These are phyloP conservation scores for Montipora foliosa DNA, from an alignment of 64 coral and sea anemone genomes.

Conservation along the genomic window DNA sequence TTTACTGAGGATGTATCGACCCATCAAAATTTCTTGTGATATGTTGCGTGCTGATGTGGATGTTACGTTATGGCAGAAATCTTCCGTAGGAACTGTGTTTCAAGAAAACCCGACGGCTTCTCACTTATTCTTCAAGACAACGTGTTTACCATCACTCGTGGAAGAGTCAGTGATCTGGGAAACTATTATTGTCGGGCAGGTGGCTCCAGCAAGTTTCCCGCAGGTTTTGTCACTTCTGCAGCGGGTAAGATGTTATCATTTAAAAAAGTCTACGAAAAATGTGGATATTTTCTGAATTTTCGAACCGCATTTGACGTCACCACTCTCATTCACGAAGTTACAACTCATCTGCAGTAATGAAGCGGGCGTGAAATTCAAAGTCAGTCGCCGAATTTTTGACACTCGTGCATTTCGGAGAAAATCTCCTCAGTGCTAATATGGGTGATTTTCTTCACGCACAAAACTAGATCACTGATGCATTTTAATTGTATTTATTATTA, in stretches of 20 bases:
- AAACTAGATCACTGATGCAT: no score
- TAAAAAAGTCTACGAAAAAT: background rate
- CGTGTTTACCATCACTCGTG: conserved; percentile 3
- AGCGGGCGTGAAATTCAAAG: no score
- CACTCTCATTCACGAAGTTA: no score
- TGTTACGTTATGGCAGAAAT: conserved; percentile 27
- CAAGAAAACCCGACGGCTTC: conserved; percentile 10
- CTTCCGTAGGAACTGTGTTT: background rate
- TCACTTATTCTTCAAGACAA: conserved; percentile 1
- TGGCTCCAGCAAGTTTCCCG: background rate
- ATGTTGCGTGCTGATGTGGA: background rate
- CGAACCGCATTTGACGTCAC: no score
- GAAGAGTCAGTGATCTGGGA: background rate
- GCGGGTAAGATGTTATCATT: background rate
- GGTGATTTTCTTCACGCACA: no score
- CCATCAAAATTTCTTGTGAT: background rate
- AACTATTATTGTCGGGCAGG: conserved; percentile 16
- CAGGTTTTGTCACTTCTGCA: background rate
- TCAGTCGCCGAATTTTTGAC: no score
- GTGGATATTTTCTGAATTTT: background rate
- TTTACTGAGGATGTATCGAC: background rate
- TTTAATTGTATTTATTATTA: no score
- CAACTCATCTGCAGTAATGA: no score
- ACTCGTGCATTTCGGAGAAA: no score
- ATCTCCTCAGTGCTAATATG: no score